A percentile compares a stretch with the other conserved stretches of the same genome.
phyloP scores from a whole-genome alignment of 1,140 invertebrate genomes.

The Eulimnadia texana region DNA sequence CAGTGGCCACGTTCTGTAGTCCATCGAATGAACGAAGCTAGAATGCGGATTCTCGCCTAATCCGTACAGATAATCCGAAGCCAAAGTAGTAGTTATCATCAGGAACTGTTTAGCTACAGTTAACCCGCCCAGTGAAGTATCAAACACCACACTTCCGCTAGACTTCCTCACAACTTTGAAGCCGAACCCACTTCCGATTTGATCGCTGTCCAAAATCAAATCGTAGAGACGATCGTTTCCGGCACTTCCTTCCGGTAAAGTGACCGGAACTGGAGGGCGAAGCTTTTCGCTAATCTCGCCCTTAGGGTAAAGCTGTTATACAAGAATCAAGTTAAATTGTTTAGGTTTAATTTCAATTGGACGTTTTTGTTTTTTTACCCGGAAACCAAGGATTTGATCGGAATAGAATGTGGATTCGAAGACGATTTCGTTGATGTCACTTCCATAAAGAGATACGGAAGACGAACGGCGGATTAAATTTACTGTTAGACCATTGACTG shows the following conservation, averaged over 20 bases:
- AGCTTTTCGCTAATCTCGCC: background rate
- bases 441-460: slow-evolving; percentile 5
- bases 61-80: slow-evolving; percentile 34
- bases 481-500: background rate
- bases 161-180: background rate
- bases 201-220: background rate
- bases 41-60: slow-evolving; percentile 33
- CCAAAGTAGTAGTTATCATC: slow-evolving; percentile 29
- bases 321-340: background rate
- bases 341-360: no score
- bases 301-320: slow-evolving; percentile 3
- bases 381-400: slow-evolving; percentile 6
- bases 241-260: background rate
- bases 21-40: slow-evolving; percentile 23
- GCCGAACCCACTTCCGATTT: background rate
- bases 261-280: background rate
- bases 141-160: slow-evolving; percentile 1
- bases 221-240: background rate
- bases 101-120: slow-evolving; percentile 19
- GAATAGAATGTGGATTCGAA: slow-evolving; percentile 12
- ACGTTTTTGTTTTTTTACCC: no score
- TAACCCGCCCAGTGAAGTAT: slow-evolving; percentile 19
- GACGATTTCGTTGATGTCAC: background rate
- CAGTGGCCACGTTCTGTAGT: slow-evolving; percentile 30
- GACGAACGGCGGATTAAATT: background rate